phyloP scores from a whole-genome alignment of 2,888 invertebrate species.

The Drosophila mulleri region DNA sequence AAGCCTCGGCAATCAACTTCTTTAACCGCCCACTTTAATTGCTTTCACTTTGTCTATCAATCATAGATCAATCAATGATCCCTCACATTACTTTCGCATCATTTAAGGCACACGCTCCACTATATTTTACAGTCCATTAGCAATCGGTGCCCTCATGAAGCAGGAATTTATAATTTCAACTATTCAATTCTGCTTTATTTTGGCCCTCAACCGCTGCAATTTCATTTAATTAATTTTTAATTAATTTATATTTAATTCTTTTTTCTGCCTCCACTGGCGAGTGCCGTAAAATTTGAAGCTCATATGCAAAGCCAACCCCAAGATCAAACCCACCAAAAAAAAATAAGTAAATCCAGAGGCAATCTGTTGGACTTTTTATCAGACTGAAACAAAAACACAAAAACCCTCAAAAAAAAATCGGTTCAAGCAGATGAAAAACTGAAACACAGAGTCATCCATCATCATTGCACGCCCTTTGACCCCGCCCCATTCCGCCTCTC shows the following conservation, averaged over 20 bases:
- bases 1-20: background rate
- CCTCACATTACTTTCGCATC: conserved; percentile 63
- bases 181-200: conserved; percentile 55
- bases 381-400: background rate
- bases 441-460: conserved; percentile 73
- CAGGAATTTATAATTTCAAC: conserved; percentile 28
- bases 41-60: conserved; percentile 29
- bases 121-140: conserved; percentile 54
- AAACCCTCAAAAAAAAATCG: background rate
- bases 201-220: conserved; percentile 56
- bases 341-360: conserved; percentile 45
- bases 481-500: conserved; percentile 20
- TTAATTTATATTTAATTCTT: conserved; percentile 72
- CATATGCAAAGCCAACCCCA: conserved; percentile 65
- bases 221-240: conserved; percentile 78
- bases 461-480: conserved; percentile 68
- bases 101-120: conserved; percentile 51
- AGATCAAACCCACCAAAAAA: conserved; percentile 35
- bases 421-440: conserved; percentile 63
- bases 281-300: conserved; percentile 45
- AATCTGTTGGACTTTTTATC: conserved; percentile 52
- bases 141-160: conserved; percentile 59
- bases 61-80: conserved; percentile 54
- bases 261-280: conserved; percentile 9
- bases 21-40: conserved; percentile 29